Conservation (phyloP, 2,888 invertebrate genomes). For the Stenolophus ochropezus region DNA sequence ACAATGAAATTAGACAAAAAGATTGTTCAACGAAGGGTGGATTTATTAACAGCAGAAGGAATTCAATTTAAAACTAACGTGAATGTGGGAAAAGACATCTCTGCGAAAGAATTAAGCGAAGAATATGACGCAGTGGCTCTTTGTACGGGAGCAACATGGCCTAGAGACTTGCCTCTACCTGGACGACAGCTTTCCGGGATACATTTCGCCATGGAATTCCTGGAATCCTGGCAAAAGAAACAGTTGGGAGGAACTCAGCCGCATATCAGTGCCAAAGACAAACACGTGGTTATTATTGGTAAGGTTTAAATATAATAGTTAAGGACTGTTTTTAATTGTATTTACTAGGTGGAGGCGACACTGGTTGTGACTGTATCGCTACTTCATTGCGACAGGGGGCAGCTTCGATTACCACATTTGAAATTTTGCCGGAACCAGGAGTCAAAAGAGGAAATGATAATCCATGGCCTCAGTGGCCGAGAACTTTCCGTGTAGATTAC, state of each 20-base stretch:
- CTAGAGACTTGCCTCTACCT: slow-evolving; percentile 90
- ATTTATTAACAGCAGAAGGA: slow-evolving; percentile 89
- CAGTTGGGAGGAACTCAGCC: slow-evolving; percentile 81
- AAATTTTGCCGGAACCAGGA: slow-evolving; percentile 96
- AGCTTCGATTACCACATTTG: slow-evolving; percentile 92
- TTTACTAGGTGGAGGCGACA: slow-evolving; percentile 82
- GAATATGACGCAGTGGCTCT: slow-evolving; percentile 90
- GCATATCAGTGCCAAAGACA: slow-evolving; percentile 89
- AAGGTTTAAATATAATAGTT: slow-evolving; percentile 72
- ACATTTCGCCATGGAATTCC: slow-evolving; percentile 98
- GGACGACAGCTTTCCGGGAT: slow-evolving; percentile 92
- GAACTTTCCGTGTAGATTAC: slow-evolving; percentile 97
- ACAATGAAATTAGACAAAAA: slow-evolving; percentile 98
- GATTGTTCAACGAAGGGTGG: slow-evolving; percentile 92
- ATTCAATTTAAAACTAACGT: slow-evolving; percentile 88
- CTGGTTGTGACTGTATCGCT: slow-evolving; percentile 98
- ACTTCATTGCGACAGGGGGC: slow-evolving; percentile 97
- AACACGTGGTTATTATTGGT: slow-evolving; percentile 91
- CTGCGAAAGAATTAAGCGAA: slow-evolving; percentile 81
- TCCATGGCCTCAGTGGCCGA: slow-evolving; percentile 99
- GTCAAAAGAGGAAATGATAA: slow-evolving; percentile 88
- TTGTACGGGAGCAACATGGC: slow-evolving; percentile 97
- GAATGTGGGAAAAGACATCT: slow-evolving; percentile 93
- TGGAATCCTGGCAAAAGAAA: slow-evolving; percentile 97
- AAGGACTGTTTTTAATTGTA: neutral